A percentile compares a stretch with the other conserved stretches of the same genome.
Conservation (phyloP, 2,797 vertebrate species). For the Siniperca obscura region DNA sequence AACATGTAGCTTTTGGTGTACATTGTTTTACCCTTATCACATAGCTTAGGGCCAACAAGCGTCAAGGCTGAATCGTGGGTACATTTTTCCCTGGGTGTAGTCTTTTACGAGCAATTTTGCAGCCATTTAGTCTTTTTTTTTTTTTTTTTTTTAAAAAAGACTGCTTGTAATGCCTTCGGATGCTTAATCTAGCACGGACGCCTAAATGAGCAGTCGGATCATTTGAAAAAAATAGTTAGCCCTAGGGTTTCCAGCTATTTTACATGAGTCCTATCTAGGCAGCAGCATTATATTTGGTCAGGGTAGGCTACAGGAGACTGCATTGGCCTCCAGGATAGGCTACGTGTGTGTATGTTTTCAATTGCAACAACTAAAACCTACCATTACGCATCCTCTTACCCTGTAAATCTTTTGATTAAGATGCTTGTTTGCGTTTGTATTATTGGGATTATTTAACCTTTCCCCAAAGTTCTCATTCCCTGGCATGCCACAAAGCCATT, state of each 20-base stretch:
- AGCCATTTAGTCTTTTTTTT: too few relatives aligned
- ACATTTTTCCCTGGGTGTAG: conserved; percentile 4
- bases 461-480: neutral
- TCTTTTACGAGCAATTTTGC: neutral
- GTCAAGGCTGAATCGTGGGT: rapidly evolving
- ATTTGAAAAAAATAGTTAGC: neutral
- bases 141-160: too few relatives aligned
- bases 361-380: neutral
- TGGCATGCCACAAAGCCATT: neutral
- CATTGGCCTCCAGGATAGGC: neutral
- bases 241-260: neutral
- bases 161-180: neutral
- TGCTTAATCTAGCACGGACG: neutral
- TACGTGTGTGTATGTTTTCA: neutral
- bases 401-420: neutral
- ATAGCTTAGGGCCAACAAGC: neutral
- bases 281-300: too few relatives aligned
- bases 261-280: neutral
- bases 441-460: neutral
- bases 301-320: neutral
- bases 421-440: neutral
- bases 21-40: neutral
- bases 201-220: too few relatives aligned
- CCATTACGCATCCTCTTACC: neutral
- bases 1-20: neutral